Evolutionary conservation across 2,113 vertebrate species (phyloP), one percentile per base, ranked within the genome.

Genomic region (Tragelaphus strepsiceros): DNA sequence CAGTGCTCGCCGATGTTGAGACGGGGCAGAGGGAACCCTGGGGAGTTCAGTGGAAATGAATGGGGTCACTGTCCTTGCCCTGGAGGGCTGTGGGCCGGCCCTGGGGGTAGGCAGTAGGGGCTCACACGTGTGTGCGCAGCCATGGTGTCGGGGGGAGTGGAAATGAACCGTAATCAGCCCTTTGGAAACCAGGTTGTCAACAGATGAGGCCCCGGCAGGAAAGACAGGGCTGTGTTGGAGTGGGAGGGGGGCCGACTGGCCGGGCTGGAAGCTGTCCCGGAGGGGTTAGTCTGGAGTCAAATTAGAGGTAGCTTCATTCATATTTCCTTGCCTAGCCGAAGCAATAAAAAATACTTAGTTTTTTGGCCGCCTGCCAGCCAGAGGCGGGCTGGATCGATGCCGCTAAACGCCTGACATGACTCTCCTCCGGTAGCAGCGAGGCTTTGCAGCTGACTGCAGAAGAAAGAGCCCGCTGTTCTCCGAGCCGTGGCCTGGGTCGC

Each of bases 391-490:
- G 98, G 98, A 98, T 99, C 98, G 98, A 98, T 99, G 98, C 98
- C 98, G 98, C 98, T 98, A 98, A 98, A 99, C 98, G 99, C 98
- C 98, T 98, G 98, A 98, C 98, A 98, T 96, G 98, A 98, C 98
- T 98, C 98, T 98, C 56, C 89, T 35, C 97, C 71, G 98, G 98
- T 97, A 98, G 98, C 98, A 92, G 98, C 28, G 32, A 97, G 98
- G 98, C 98, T 98, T 99, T 99, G 99, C 98, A 99, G 99, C 99
- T 99, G 99, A 99, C 98, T 99, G 99, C 98, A 96, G 97, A 99
- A 99, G 99, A 99, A 99, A 99, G 99, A 97, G 93, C 98, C 98
- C 28, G 97, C 98, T 98, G 99, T 99, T 99, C 98, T 98, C 99
- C 24, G 46, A 96, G 98, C 98, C 30, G 93, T 67, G 94, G 95